phyloP scores from a whole-genome alignment of 2,888 invertebrate genomes.

The Cryptus viduatorius region DNA sequence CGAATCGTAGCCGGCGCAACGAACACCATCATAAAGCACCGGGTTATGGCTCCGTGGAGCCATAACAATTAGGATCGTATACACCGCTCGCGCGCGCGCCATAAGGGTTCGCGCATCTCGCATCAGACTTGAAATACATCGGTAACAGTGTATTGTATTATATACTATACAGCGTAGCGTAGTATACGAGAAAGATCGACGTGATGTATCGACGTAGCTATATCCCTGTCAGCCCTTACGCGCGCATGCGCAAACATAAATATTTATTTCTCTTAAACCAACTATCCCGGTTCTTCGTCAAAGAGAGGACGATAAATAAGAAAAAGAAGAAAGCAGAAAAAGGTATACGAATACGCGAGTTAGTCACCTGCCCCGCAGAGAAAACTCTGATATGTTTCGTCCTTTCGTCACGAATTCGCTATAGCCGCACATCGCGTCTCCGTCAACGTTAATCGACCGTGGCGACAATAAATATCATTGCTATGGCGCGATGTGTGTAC shows the following conservation, averaged over 20 bases:
- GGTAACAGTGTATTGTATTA: conserved; percentile 21
- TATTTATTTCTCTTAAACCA: conserved; percentile 47
- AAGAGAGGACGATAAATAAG: conserved; percentile 3
- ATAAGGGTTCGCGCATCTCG: conserved; percentile 51
- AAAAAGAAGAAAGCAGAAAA: background rate
- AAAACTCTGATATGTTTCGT: background rate
- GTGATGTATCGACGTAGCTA: conserved; percentile 43
- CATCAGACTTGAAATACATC: conserved; percentile 26
- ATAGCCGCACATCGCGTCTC: conserved; percentile 3
- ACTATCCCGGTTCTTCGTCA: conserved; percentile 23
- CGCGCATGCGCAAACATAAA: conserved; percentile 31
- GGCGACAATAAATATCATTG: conserved; percentile 60
- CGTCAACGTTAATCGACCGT: conserved; percentile 55
- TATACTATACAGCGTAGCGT: background rate
- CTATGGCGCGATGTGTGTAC: background rate
- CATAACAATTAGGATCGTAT: conserved; percentile 79
- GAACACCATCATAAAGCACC: conserved; percentile 76
- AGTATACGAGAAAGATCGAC: conserved; percentile 29
- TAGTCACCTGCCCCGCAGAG: conserved; percentile 60
- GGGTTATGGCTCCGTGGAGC: conserved; percentile 75
- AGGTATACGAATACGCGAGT: conserved; percentile 8
- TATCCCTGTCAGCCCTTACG: conserved; percentile 51
- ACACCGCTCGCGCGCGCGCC: conserved; percentile 57
- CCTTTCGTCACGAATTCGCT: conserved; percentile 23
- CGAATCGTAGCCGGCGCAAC: conserved; percentile 68